Evolutionary conservation across 2,797 vertebrate genomes (phyloP), one percentile per base, ranked within the genome.

Genomic region (Enteromius afrohamiltoni): DNA sequence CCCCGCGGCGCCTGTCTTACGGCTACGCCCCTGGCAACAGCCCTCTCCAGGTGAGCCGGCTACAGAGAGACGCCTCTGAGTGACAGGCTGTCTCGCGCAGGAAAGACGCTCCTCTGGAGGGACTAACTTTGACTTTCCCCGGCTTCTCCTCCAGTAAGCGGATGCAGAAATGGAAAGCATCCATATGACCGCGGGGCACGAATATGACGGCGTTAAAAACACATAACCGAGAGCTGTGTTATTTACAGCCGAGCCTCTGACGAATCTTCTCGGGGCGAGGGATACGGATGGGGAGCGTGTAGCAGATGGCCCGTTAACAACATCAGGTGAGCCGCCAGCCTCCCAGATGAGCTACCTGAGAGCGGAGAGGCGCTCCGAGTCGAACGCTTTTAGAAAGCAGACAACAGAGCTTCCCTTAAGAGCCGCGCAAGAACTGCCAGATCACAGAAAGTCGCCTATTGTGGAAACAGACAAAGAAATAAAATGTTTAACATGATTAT

Each of bases 21-120:
- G 93, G 94, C 93, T 91, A 93, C 89, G 93, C 94, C 93, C 92
- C 90, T 91, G 94, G 94, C 94, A 91, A 95, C 92, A 92, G 65
- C 68, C 78, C 79, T 88, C 91, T 91, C 92, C 91, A 92, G 86
- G 92, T 91, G 91, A 94, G 89, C 87, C 89, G 89, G 91, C 88
- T 91, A 92, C 90, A 93, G 90, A 93, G 90, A 85, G 76, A 67
- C 29, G 42, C 42, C 49, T 86, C 70, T 86, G 80, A 82, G 62
- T 87, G 80, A 86, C 77, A 83, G 64, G 42, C 70, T 67, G 53
- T 71, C 79, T 85, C 71, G 60, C 29, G 83, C 85, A 77, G 45
- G 58, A 73, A 34, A 49, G 37, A 40, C 6, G 49, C 69, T 79
- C 70, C 79, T 78, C 79, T 60, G 74, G 84, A 85, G 79, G 76